phyloP scores from a whole-genome alignment of 1,140 invertebrate genomes.

The Hyposmocoma kahamanoa region DNA sequence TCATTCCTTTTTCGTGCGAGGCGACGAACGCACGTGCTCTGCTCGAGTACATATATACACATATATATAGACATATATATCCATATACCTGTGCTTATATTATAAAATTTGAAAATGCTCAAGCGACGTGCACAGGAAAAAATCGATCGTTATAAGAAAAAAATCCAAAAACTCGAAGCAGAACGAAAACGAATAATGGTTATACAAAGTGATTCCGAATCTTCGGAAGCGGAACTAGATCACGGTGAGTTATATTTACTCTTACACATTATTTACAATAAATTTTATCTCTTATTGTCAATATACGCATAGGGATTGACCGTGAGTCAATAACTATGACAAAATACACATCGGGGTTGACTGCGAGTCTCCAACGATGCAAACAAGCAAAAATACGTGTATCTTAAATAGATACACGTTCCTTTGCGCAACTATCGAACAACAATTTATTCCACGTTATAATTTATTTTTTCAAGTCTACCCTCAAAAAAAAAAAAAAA shows the following conservation, averaged over 20 bases:
- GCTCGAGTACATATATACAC: background rate
- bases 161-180: background rate
- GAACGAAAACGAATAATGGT: background rate
- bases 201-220: background rate
- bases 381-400: background rate
- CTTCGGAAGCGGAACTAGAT: background rate
- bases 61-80: no score
- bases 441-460: background rate
- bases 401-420: slow-evolving; percentile 1
- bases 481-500: background rate
- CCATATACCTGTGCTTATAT: no score
- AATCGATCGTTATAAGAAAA: background rate
- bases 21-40: background rate
- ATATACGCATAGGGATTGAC: background rate
- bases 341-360: slow-evolving; percentile 4
- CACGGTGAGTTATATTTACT: background rate
- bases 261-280: background rate
- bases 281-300: background rate
- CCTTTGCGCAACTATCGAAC: background rate
- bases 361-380: background rate
- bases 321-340: background rate
- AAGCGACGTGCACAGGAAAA: background rate
- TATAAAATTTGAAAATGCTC: slow-evolving; percentile 1
- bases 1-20: slow-evolving; percentile 1
- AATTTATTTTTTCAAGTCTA: background rate